Percentiles rank a stretch among this genome's conserved stretches.
phyloP scores from a whole-genome alignment of 2,888 invertebrate species.

The Folsomia manolachei region DNA sequence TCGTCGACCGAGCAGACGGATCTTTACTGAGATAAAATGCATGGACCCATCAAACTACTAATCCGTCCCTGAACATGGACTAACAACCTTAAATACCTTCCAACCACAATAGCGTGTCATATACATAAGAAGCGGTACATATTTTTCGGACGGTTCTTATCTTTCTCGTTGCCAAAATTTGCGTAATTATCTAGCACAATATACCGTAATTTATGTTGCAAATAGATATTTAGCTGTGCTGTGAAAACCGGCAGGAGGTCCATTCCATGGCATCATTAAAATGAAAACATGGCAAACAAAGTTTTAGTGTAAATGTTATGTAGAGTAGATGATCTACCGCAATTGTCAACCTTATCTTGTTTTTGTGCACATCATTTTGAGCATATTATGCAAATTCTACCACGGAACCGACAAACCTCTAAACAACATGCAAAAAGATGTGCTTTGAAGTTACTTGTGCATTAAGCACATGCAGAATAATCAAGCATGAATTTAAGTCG shows the following conservation, averaged over 20 bases:
- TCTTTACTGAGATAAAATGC: not conserved
- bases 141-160: not conserved
- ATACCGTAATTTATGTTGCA: not conserved
- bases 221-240: too few species aligned
- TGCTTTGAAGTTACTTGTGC: too few species aligned
- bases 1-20: too few species aligned
- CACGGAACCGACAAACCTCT: not conserved
- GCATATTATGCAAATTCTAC: not conserved
- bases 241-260: too few species aligned
- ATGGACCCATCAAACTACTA: not conserved
- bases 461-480: too few species aligned
- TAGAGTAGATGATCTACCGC: not conserved
- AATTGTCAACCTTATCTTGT: not conserved
- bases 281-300: too few species aligned
- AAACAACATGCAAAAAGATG: not conserved
- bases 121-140: not conserved
- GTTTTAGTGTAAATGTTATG: too few species aligned
- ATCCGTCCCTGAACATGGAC: constrained; percentile 6
- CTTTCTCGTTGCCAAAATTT: not conserved
- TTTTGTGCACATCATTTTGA: not conserved
- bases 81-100: not conserved
- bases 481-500: not conserved
- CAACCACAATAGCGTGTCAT: too few species aligned
- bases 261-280: too few species aligned
- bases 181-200: not conserved